Evolutionary conservation across 1,140 invertebrate genomes (phyloP).

Genomic region (Eumaeus atala): DNA sequence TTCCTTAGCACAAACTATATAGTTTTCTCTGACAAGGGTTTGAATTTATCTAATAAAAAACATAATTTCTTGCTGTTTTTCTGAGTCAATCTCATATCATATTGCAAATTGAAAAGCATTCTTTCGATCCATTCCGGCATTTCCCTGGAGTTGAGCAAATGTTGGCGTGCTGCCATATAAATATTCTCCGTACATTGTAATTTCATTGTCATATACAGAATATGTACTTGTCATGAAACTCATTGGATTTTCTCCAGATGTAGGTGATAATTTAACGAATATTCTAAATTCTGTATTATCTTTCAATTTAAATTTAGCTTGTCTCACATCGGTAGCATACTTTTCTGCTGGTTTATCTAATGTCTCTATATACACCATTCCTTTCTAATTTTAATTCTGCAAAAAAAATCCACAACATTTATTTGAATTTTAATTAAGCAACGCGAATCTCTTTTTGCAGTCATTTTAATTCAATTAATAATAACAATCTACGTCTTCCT

Average conservation of each 20-base stretch:
- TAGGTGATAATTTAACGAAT: neutral
- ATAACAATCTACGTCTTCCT: too few relatives aligned
- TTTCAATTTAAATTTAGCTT: constrained; percentile 5
- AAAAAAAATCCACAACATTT: neutral
- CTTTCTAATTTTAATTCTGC: constrained; percentile 4
- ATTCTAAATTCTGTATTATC: neutral
- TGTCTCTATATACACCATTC: neutral
- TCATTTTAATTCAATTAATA: constrained; percentile 2
- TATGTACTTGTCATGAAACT: neutral
- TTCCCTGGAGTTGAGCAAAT: constrained; percentile 1
- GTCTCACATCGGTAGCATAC: constrained; percentile 7
- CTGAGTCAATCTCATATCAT: constrained; percentile 5
- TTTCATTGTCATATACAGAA: constrained; percentile 13
- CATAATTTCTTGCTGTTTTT: constrained; percentile 25
- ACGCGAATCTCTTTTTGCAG: neutral
- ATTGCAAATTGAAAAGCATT: constrained; percentile 8
- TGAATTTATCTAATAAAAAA: constrained; percentile 27
- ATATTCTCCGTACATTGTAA: constrained; percentile 4
- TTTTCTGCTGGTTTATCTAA: constrained; percentile 12
- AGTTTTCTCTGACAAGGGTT: constrained; percentile 19
- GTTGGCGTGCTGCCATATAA: neutral
- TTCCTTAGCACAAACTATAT: constrained; percentile 21
- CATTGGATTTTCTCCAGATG: neutral
- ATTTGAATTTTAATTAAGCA: neutral
- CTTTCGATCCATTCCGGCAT: neutral